These are phyloP conservation scores for Acanthosoma haemorrhoidale DNA, from an alignment of 2,888 invertebrate genomes.

Conservation along the genomic window DNA sequence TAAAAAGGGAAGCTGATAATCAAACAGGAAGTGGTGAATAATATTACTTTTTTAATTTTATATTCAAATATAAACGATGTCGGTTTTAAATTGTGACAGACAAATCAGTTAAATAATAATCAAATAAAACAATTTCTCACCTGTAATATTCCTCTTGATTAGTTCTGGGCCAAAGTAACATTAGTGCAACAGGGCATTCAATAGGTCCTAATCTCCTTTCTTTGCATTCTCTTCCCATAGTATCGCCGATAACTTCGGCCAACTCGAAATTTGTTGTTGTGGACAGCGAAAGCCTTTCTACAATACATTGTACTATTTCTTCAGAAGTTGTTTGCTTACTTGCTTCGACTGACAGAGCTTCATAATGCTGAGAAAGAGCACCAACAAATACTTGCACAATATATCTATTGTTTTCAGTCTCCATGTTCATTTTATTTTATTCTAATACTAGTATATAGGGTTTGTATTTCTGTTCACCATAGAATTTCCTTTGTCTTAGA, in stretches of 20 bases:
- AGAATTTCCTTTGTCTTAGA: neutral
- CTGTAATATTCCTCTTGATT: conserved; percentile 49
- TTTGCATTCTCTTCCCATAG: conserved; percentile 84
- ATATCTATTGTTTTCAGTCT: conserved; percentile 40
- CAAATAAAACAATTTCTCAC: conserved; percentile 42
- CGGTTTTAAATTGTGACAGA: neutral
- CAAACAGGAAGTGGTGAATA: neutral
- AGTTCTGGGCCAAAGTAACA: conserved; percentile 75
- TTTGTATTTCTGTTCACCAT: neutral
- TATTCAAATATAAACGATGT: neutral
- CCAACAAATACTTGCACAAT: conserved; percentile 80
- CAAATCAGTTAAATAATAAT: conserved; percentile 18
- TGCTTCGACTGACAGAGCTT: conserved; percentile 83
- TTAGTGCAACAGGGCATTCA: conserved; percentile 75
- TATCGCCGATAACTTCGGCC: conserved; percentile 81
- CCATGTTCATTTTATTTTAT: conserved; percentile 31
- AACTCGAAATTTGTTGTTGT: conserved; percentile 65
- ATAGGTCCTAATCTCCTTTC: conserved; percentile 77
- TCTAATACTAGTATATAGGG: neutral
- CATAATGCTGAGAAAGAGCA: conserved; percentile 78
- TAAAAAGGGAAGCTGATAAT: conserved; percentile 40
- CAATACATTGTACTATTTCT: conserved; percentile 84
- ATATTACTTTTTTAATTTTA: neutral
- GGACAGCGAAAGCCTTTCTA: conserved; percentile 61
- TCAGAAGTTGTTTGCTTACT: conserved; percentile 88